Base-by-base conservation (phyloP, 2,797 vertebrate genomes). In the Paedocypris micromegethes region DNA sequence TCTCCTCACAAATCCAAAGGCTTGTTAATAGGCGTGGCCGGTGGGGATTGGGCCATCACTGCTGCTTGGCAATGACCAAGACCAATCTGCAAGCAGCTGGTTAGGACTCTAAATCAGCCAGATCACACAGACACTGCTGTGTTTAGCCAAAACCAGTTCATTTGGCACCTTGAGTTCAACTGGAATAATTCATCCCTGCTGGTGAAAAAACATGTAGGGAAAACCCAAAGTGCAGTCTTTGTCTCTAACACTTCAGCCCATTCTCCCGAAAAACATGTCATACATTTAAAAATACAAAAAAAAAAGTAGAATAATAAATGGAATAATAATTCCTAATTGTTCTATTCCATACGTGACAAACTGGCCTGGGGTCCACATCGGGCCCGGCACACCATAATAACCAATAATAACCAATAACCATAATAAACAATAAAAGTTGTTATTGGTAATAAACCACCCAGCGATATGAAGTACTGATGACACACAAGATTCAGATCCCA, bases 51-150 rank as follows among this genome's bases (percentile, higher is more conserved):
- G 65, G 55, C 57, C 39, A 60, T 51, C 51, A 47, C 69, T 46
- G 70, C 55, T 70, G 50, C 72, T 75, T 39, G 61, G 60, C 1
- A 23, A 52, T 37, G 57, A 64, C 41, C 39, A 57, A 56, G 50
- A 68, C 77, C 72, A 80, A 75, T 76, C 72, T 65, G 58, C 49
- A 58, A 60, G 61, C 64, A 74, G 76, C 57, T 60, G 67, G 53
- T 47, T 70, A 1, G 64, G 58, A 37, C 56, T 51, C 61, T 64
- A 63, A 74, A 61, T 51, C 60, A 68, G 61, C 58, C 64, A 68
- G 44, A 70, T 53, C 53, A 42, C 75, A 70, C 62, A 66, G 73
- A 72, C 73, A 78, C 59, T 64, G 72, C 74, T 70, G 58, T 58
- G 58, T 70, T 79, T 72, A 59, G 66, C 62, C 54, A 38, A 60